Evolutionary conservation across 2,797 vertebrate genomes (phyloP).

Genomic region (Capromys pilorides): DNA sequence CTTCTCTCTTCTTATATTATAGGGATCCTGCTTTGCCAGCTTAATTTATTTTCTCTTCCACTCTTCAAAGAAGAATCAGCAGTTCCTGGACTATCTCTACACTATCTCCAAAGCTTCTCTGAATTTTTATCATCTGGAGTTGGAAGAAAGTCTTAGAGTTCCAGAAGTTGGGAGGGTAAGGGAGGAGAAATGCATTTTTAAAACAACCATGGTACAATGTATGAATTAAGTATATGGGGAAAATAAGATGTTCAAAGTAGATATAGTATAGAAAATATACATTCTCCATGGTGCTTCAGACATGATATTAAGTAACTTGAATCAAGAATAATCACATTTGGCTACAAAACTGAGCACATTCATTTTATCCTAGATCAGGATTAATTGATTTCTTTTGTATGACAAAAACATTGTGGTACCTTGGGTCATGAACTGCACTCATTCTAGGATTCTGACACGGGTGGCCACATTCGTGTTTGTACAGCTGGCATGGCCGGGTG

Average conservation of each 20-base stretch:
- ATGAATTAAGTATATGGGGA: background rate
- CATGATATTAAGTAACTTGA: background rate
- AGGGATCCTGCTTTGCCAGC: background rate
- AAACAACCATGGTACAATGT: background rate
- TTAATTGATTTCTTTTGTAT: background rate
- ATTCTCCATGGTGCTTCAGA: background rate
- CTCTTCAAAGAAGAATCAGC: background rate
- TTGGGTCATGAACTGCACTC: background rate
- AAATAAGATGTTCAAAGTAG: background rate
- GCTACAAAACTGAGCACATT: background rate
- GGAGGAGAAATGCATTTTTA: background rate
- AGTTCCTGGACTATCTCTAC: background rate
- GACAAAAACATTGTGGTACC: background rate
- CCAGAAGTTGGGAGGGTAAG: background rate
- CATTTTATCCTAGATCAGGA: background rate
- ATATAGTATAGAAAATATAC: accelerated
- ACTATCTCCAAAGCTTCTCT: background rate
- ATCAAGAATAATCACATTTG: background rate
- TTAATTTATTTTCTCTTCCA: background rate
- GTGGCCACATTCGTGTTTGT: background rate
- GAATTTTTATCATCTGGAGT: background rate
- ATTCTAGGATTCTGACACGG: background rate
- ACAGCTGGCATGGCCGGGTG: background rate
- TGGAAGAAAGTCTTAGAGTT: background rate
- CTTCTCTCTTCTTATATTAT: background rate